phyloP scores from a whole-genome alignment of 1,140 invertebrate species.

The Pseudomyrmex pallidus region DNA sequence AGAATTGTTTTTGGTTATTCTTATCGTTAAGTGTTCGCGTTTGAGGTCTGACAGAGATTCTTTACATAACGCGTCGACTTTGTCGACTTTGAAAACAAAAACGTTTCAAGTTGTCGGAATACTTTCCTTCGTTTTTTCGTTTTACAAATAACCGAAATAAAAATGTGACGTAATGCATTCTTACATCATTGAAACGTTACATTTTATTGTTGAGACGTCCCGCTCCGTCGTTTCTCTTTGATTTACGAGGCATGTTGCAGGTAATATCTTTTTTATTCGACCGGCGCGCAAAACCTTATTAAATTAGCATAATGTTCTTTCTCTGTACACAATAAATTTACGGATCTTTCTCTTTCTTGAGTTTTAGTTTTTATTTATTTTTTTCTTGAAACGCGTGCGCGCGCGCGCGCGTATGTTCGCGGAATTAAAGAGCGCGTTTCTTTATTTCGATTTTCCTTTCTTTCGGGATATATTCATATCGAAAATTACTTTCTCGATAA shows the following conservation, averaged over 20 bases:
- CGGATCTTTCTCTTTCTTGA: not conserved
- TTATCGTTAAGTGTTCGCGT: slow-evolving; percentile 8
- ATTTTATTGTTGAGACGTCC: not conserved
- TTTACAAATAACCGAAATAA: not conserved
- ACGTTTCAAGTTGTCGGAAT: not conserved
- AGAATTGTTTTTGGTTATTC: slow-evolving; percentile 35
- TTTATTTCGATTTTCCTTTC: not conserved
- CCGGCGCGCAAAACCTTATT: slow-evolving; percentile 27
- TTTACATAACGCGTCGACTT: not conserved
- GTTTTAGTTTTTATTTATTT: not conserved
- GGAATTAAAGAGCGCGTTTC: slow-evolving; percentile 18
- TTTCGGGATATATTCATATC: slow-evolving; percentile 5
- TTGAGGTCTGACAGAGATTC: not conserved
- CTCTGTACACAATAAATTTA: slow-evolving; percentile 21
- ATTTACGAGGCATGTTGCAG: slow-evolving; percentile 35
- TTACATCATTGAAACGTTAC: too few species aligned
- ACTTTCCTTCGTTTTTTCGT: not conserved
- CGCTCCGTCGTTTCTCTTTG: slow-evolving; percentile 25
- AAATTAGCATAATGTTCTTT: slow-evolving; percentile 48
- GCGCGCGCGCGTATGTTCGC: not conserved
- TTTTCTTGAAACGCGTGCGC: not conserved
- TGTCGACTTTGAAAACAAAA: too few species aligned
- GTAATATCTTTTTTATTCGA: slow-evolving; percentile 32
- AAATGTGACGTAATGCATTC: not conserved
- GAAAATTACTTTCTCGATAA: not conserved